Evolutionary conservation across 2,797 vertebrate genomes (phyloP).

Genomic region (Limnodromus scolopaceus): DNA sequence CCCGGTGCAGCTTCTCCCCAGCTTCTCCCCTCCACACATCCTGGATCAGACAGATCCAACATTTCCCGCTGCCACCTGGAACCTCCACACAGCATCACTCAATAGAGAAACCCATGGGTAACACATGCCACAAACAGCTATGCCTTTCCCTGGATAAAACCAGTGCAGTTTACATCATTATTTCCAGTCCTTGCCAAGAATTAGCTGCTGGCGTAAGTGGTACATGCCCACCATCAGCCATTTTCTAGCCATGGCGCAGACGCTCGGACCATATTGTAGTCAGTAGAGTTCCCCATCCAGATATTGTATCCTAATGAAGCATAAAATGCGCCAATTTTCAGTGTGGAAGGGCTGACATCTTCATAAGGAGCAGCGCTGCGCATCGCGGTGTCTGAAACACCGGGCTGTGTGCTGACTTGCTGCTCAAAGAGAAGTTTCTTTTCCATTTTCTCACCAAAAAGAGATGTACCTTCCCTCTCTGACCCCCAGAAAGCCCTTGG

Average conservation of each 20-base stretch:
- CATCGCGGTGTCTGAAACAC: not conserved
- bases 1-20: rapidly evolving
- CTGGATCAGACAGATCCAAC: rapidly evolving
- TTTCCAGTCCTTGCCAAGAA: not conserved
- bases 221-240: not conserved
- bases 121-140: not conserved
- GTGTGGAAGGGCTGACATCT: not conserved
- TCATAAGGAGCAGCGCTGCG: not conserved
- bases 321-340: not conserved
- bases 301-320: not conserved
- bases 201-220: rapidly evolving
- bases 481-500: not conserved
- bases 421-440: not conserved
- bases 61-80: not conserved
- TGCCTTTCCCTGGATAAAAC: not conserved
- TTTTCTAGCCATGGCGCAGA: not conserved
- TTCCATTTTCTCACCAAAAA: not conserved
- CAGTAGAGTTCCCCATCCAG: not conserved
- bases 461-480: not conserved
- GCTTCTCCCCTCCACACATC: rapidly evolving
- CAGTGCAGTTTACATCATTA: not conserved
- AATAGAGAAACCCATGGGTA: rapidly evolving
- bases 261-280: not conserved
- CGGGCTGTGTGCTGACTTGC: no score
- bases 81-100: not conserved